Percentiles rank a stretch among this genome's conserved stretches.
Evolutionary conservation across 2,797 vertebrate genomes (phyloP).

Genomic region (Morelia viridis): DNA sequence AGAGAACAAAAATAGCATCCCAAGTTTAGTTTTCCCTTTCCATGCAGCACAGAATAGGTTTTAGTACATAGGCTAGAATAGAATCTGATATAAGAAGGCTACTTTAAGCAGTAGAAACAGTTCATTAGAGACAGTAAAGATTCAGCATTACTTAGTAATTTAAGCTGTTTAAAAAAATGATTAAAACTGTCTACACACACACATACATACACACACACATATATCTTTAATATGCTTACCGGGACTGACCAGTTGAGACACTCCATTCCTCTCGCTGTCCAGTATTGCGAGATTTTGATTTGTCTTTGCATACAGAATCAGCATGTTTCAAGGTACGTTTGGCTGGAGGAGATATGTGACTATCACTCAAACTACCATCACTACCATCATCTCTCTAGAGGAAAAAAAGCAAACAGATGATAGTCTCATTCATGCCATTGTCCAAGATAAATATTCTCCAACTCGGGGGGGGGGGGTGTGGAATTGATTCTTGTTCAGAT

Average conservation of each 20-base stretch:
- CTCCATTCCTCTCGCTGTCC: slow-evolving; percentile 93
- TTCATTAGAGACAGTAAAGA: neutral
- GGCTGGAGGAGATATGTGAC: slow-evolving; percentile 87
- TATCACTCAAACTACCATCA: slow-evolving; percentile 91
- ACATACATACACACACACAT: fast-evolving
- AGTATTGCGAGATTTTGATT: slow-evolving; percentile 88
- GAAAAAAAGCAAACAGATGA: slow-evolving; percentile 50
- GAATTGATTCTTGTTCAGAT: neutral
- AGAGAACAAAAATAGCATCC: neutral
- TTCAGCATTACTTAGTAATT: neutral
- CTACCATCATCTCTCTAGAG: slow-evolving; percentile 89
- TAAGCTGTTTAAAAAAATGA: neutral
- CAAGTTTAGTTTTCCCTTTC: neutral
- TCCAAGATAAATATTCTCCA: slow-evolving; percentile 12
- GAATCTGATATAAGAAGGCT: neutral
- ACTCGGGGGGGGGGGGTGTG: too few species aligned
- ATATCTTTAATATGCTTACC: slow-evolving; percentile 73
- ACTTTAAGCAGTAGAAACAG: neutral
- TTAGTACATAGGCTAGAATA: neutral
- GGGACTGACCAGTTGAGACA: slow-evolving; percentile 89
- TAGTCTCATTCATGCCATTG: neutral
- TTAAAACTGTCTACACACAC: neutral
- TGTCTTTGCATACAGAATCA: slow-evolving; percentile 93
- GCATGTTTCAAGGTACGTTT: slow-evolving; percentile 90
- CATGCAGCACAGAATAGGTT: neutral